phyloP scores from a whole-genome alignment of 2,888 invertebrate genomes.

The Trichogramma evanescens region DNA sequence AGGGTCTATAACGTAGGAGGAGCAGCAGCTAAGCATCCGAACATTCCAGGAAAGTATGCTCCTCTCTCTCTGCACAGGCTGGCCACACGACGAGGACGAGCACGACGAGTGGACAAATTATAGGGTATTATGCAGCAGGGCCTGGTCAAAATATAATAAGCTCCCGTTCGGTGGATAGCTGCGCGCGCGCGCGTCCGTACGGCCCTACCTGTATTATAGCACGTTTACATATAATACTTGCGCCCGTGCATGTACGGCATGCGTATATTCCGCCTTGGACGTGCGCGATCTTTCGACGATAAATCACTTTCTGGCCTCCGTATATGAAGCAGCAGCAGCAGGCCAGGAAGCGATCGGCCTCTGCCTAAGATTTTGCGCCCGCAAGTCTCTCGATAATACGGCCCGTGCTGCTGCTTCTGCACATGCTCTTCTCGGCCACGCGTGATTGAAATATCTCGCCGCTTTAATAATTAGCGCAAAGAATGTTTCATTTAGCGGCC shows the following conservation, averaged over 20 bases:
- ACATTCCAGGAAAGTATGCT: conserved; percentile 38
- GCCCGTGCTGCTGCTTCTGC: no score
- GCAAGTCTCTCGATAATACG: no score
- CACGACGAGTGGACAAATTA: conserved; percentile 45
- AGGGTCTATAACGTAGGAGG: not conserved
- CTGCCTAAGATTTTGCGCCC: no score
- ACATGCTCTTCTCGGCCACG: not conserved
- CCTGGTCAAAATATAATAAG: conserved; percentile 41
- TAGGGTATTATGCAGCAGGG: conserved; percentile 31
- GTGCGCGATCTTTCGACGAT: conserved; percentile 29
- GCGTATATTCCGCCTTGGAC: no score
- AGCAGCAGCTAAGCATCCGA: conserved; percentile 21
- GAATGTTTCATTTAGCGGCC: not conserved
- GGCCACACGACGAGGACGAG: conserved; percentile 38
- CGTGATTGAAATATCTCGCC: conserved; percentile 15
- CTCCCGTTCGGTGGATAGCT: conserved; percentile 42
- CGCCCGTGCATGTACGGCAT: no score
- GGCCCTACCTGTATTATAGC: no score
- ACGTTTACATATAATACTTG: no score
- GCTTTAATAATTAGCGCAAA: not conserved
- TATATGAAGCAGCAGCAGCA: no score
- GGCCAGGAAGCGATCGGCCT: no score
- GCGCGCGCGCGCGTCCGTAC: conserved; percentile 28
- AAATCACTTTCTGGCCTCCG: conserved; percentile 32
- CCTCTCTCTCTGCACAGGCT: conserved; percentile 17